Evolutionary conservation across 1,140 invertebrate genomes (phyloP).

Genomic region (Thereuonema tuberculata): DNA sequence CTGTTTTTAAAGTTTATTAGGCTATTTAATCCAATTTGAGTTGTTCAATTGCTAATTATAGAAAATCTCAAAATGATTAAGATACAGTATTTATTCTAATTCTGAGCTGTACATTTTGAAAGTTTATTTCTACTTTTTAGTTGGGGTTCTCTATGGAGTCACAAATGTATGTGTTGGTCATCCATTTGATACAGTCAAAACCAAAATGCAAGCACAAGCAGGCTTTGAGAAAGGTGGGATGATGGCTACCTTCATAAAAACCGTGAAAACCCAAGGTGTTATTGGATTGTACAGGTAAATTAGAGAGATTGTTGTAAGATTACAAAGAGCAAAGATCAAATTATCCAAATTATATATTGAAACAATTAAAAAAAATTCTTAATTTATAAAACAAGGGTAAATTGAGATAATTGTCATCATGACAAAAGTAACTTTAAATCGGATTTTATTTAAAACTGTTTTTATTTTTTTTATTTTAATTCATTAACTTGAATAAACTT

Average conservation of each 20-base stretch:
- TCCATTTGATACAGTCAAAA: constrained; percentile 31
- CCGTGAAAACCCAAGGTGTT: constrained; percentile 24
- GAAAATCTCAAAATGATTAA: too few species aligned
- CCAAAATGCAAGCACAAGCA: constrained; percentile 30
- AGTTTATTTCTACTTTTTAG: constrained; percentile 19
- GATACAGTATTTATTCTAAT: too few species aligned
- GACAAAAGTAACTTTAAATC: too few species aligned
- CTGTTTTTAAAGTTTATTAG: too few species aligned
- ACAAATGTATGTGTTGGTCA: constrained; percentile 28
- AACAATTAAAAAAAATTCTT: not conserved
- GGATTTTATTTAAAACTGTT: not conserved
- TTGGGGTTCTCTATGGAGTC: constrained; percentile 29
- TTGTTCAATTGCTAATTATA: too few species aligned
- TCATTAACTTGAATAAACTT: not conserved
- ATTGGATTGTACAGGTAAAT: constrained; percentile 27
- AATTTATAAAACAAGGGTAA: not conserved
- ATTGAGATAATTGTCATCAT: not conserved
- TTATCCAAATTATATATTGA: not conserved
- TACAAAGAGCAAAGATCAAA: not conserved
- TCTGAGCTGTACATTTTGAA: not conserved
- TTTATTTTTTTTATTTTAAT: not conserved
- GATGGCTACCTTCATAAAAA: constrained; percentile 25
- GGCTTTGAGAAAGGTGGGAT: constrained; percentile 28
- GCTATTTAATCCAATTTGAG: too few species aligned
- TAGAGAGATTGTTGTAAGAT: not conserved